phyloP scores from a whole-genome alignment of 2,797 vertebrate species.

The Decapterus maruadsi region DNA sequence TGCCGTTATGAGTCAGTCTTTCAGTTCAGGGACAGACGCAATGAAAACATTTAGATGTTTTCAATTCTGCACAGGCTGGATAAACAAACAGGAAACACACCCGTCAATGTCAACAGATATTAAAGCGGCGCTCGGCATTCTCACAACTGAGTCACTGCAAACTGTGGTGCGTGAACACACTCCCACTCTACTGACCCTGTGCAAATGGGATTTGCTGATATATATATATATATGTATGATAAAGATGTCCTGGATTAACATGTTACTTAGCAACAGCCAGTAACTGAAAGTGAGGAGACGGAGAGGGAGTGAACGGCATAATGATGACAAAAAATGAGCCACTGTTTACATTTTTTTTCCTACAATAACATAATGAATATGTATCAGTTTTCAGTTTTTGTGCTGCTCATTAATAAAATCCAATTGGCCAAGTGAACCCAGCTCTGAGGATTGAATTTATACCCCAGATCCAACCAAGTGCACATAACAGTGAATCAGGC shows the following conservation, averaged over 20 bases:
- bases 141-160: constrained; percentile 38
- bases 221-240: constrained; percentile 37
- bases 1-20: not conserved
- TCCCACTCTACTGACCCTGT: constrained; percentile 59
- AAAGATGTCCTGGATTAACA: constrained; percentile 52
- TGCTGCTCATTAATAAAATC: not conserved
- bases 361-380: not conserved
- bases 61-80: not conserved
- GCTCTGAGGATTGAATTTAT: not conserved
- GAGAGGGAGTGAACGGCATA: not conserved
- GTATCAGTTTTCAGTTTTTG: not conserved
- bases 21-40: constrained; percentile 1
- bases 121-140: constrained; percentile 6
- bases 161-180: constrained; percentile 25
- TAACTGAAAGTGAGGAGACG: constrained; percentile 26
- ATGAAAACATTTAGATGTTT: not conserved
- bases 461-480: not conserved
- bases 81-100: not conserved
- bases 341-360: not conserved
- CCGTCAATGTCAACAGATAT: not conserved
- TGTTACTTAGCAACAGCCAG: constrained; percentile 69
- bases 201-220: constrained; percentile 48
- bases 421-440: not conserved
- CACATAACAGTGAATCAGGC: not conserved
- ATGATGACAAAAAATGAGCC: not conserved